Conservation (phyloP, 2,888 invertebrate genomes). For the Lacanobia oleracea region DNA sequence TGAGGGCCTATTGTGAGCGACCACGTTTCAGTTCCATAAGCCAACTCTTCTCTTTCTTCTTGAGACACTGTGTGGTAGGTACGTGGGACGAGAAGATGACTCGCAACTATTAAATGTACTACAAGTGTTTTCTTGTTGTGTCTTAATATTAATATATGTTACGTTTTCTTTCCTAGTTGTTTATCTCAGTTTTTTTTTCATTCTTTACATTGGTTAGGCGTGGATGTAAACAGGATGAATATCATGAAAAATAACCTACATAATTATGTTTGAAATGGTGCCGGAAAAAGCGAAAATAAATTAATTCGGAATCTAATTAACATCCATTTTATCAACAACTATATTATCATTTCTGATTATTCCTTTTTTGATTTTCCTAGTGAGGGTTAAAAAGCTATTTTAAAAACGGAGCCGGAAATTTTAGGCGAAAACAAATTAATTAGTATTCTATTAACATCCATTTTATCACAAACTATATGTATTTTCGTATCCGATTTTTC, state of each 20-base stretch:
- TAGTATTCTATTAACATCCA: neutral
- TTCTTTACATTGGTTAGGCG: too few relatives aligned
- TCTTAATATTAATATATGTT: too few relatives aligned
- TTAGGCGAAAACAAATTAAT: neutral
- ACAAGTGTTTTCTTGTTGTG: too few relatives aligned
- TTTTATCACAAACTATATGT: neutral
- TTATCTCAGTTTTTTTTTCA: too few relatives aligned
- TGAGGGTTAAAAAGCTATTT: neutral
- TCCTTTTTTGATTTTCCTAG: constrained; percentile 1
- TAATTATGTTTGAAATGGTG: neutral
- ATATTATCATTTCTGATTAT: neutral
- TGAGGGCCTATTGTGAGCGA: too few relatives aligned
- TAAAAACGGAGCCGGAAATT: neutral
- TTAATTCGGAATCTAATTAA: neutral
- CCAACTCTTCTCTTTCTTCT: too few relatives aligned
- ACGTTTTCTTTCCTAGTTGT: too few relatives aligned
- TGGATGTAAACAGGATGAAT: neutral
- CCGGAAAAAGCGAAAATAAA: neutral
- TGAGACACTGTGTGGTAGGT: too few relatives aligned
- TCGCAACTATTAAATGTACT: too few relatives aligned
- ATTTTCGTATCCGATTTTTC: neutral
- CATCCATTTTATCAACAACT: neutral
- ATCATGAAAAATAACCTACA: neutral
- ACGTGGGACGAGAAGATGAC: too few relatives aligned
- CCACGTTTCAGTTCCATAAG: too few relatives aligned